These are phyloP conservation scores for Notolabrus celidotus DNA, from an alignment of 2,797 vertebrate genomes.

Conservation along the genomic window DNA sequence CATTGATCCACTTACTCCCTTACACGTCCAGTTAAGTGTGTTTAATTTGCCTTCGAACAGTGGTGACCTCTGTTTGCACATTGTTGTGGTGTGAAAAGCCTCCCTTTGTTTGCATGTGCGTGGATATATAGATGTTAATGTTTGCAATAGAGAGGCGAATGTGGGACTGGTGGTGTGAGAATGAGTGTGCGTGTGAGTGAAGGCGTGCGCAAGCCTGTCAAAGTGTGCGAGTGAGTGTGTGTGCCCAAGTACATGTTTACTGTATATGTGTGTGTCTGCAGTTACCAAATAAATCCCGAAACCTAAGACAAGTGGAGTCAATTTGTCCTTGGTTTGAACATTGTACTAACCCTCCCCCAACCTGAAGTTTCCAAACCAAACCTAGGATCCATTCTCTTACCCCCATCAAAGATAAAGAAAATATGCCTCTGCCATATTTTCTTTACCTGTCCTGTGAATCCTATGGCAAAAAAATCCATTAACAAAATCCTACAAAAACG, in stretches of 20 bases:
- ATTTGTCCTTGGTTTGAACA: conserved; percentile 90
- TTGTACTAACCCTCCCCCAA: conserved; percentile 87
- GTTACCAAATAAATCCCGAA: conserved; percentile 81
- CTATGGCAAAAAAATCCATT: conserved; percentile 82
- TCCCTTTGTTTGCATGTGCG: conserved; percentile 83
- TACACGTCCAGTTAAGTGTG: conserved; percentile 78
- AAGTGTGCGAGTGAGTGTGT: conserved; percentile 33
- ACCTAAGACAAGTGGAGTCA: conserved; percentile 86
- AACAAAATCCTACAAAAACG: conserved; percentile 71
- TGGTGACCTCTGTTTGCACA: conserved; percentile 88
- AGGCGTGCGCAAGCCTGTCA: conserved; percentile 22
- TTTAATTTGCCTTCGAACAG: conserved; percentile 76
- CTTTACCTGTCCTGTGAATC: conserved; percentile 89
- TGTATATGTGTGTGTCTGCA: conserved; percentile 85
- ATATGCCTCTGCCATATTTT: conserved; percentile 87
- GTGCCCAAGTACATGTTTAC: conserved; percentile 53
- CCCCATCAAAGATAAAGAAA: conserved; percentile 91
- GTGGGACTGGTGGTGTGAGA: conserved; percentile 41
- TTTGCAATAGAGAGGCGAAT: conserved; percentile 57
- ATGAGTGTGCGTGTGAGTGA: not conserved
- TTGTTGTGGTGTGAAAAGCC: conserved; percentile 82
- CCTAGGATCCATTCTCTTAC: conserved; percentile 87
- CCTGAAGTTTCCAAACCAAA: conserved; percentile 83
- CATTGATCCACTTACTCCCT: conserved; percentile 74
- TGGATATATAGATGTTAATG: conserved; percentile 70